Percentiles rank a stretch among this genome's conserved stretches.
Evolutionary conservation across 2,888 invertebrate genomes (phyloP).

Genomic region (Aleiodes leptofemur): DNA sequence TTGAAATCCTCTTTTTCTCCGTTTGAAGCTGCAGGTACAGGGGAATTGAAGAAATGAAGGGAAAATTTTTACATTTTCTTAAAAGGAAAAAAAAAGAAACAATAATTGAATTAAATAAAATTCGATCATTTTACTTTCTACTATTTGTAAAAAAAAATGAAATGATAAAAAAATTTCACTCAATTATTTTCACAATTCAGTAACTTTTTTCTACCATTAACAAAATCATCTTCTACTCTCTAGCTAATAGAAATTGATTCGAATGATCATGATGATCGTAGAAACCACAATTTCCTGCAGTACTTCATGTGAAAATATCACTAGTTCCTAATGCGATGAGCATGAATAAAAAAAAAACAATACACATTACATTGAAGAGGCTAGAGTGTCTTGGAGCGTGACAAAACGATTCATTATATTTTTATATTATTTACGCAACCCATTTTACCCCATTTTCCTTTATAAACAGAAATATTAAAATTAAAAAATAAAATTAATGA

Average conservation of each 20-base stretch:
- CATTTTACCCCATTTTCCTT: too few relatives aligned
- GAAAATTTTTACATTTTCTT: too few relatives aligned
- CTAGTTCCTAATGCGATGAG: neutral
- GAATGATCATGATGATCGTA: neutral
- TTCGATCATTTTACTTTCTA: neutral
- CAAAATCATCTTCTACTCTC: slow-evolving; percentile 1
- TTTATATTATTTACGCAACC: neutral
- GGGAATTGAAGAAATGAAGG: neutral
- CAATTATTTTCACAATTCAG: too few relatives aligned
- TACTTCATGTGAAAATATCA: neutral
- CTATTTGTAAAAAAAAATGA: too few relatives aligned
- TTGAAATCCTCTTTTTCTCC: slow-evolving; percentile 1
- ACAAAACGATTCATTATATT: slow-evolving; percentile 27
- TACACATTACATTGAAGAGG: neutral
- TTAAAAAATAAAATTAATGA: too few relatives aligned
- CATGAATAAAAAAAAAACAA: slow-evolving; percentile 9
- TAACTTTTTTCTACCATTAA: neutral
- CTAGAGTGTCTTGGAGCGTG: slow-evolving; percentile 1
- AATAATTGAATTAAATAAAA: neutral
- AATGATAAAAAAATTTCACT: too few relatives aligned
- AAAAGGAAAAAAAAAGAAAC: neutral
- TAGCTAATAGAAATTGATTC: neutral
- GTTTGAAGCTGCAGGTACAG: slow-evolving; percentile 12
- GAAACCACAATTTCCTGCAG: neutral
- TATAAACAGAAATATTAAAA: neutral